Evolutionary conservation across 1,140 invertebrate genomes (phyloP).

Genomic region (Tetramorium parvispinum): DNA sequence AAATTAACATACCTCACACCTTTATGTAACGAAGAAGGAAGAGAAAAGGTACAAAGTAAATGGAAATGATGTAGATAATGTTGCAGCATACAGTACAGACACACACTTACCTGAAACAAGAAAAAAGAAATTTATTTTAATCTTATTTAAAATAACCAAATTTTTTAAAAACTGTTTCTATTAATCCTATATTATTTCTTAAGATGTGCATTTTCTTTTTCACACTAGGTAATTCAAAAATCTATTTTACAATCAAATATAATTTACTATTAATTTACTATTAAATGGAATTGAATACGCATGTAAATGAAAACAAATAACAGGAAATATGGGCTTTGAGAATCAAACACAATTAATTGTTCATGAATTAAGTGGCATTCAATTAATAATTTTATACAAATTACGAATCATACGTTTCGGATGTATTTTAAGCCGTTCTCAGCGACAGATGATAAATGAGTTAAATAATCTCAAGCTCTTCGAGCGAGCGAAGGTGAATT

Average conservation of each 20-base stretch:
- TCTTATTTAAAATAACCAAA: background rate
- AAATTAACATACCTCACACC: constrained; percentile 24
- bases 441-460: too few species aligned
- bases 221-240: background rate
- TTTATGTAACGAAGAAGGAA: background rate
- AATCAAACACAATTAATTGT: too few species aligned
- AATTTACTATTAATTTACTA: background rate
- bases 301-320: too few species aligned
- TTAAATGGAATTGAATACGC: too few species aligned
- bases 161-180: background rate
- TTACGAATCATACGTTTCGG: too few species aligned
- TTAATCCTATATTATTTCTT: background rate
- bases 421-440: too few species aligned
- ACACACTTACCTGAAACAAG: constrained; percentile 22
- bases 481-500: too few species aligned
- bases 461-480: too few species aligned
- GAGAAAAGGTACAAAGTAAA: background rate
- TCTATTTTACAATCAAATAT: too few species aligned
- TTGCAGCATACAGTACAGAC: background rate
- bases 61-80: background rate
- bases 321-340: too few species aligned
- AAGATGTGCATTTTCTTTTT: background rate
- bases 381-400: too few species aligned
- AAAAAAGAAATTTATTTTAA: constrained; percentile 17
- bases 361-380: too few species aligned